These are phyloP conservation scores for Puma concolor DNA, from an alignment of 2,113 vertebrate species.

Conservation along the genomic window DNA sequence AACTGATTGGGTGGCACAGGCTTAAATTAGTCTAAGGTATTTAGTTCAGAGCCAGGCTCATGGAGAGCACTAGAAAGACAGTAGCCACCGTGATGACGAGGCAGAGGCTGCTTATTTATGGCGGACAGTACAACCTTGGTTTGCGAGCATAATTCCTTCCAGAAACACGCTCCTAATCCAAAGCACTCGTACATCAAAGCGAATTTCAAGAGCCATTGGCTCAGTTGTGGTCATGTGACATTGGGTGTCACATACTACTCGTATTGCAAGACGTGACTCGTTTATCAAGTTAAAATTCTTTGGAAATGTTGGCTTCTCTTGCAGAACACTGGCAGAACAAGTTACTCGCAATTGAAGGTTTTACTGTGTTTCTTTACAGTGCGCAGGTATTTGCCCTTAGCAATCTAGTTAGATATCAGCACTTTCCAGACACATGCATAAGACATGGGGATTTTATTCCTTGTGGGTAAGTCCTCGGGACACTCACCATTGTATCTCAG, in stretches of 20 bases:
- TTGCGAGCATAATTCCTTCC: too few relatives aligned
- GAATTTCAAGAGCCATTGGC: too few relatives aligned
- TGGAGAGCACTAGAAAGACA: background rate
- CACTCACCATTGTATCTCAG: background rate
- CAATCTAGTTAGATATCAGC: background rate
- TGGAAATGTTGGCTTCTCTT: too few relatives aligned
- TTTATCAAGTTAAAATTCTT: too few relatives aligned
- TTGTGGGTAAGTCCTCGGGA: background rate
- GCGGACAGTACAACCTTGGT: background rate
- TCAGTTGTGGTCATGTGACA: too few relatives aligned
- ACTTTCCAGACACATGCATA: background rate
- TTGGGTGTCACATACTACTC: too few relatives aligned
- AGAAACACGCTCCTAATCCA: too few relatives aligned
- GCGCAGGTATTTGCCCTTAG: background rate
- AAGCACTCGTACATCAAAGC: too few relatives aligned
- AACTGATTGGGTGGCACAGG: fast-evolving
- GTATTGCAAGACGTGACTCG: too few relatives aligned
- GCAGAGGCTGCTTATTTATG: background rate
- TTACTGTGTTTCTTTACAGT: background rate
- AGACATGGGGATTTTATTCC: background rate
- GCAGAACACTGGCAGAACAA: too few relatives aligned
- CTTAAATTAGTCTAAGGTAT: background rate
- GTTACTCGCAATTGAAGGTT: too few relatives aligned
- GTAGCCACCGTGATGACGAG: background rate
- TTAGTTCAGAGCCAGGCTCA: background rate